These are phyloP conservation scores for Enteromius paludinosus DNA, from an alignment of 2,797 vertebrate genomes.

Conservation along the genomic window DNA sequence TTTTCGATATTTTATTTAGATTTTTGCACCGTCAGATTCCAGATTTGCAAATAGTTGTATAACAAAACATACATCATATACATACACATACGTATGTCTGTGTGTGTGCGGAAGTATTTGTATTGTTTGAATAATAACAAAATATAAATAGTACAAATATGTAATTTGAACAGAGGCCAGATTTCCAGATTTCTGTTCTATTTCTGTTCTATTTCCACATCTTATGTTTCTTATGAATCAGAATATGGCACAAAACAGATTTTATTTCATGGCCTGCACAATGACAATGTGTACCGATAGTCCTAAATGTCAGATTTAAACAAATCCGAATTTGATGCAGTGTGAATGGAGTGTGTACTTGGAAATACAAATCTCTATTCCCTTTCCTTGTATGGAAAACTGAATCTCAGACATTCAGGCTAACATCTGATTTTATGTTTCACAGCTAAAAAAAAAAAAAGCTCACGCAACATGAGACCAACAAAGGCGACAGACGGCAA, in stretches of 20 bases:
- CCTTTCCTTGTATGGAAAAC: neutral
- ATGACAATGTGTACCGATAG: neutral
- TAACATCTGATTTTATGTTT: neutral
- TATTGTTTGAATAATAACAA: too few relatives aligned
- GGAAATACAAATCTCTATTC: neutral
- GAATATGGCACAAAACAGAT: neutral
- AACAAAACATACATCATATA: too few relatives aligned
- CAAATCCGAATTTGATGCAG: neutral
- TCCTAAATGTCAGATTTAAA: neutral
- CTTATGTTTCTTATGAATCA: neutral
- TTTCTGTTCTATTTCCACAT: too few relatives aligned
- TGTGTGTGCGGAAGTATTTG: too few relatives aligned
- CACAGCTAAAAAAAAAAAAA: neutral
- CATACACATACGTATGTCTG: too few relatives aligned
- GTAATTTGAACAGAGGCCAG: neutral
- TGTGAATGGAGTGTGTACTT: neutral
- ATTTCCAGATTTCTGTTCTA: neutral
- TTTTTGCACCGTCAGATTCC: too few relatives aligned
- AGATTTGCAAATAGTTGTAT: too few relatives aligned
- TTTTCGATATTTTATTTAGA: too few relatives aligned
- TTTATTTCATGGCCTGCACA: neutral
- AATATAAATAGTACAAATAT: too few relatives aligned
- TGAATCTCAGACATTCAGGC: neutral
- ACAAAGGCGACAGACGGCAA: neutral
- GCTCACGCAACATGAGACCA: neutral